These are phyloP conservation scores for Thalassarche chlororhynchos DNA, from an alignment of 2,113 vertebrate genomes.

Conservation along the genomic window DNA sequence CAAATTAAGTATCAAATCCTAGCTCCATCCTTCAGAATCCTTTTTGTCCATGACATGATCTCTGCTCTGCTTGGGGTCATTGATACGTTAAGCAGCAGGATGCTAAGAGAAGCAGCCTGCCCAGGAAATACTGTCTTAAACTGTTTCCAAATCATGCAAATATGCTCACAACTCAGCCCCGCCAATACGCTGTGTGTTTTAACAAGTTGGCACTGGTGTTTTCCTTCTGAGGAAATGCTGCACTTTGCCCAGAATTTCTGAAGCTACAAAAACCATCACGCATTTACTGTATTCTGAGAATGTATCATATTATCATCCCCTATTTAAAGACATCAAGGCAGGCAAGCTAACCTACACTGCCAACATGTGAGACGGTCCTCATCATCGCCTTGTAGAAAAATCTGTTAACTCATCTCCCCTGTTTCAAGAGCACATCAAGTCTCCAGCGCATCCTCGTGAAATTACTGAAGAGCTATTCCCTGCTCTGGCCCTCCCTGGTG, in stretches of 20 bases:
- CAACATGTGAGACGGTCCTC: not conserved
- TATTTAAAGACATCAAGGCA: not conserved
- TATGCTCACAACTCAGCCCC: not conserved
- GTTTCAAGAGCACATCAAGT: not conserved
- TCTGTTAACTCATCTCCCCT: not conserved
- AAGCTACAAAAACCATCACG: not conserved
- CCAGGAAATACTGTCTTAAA: not conserved
- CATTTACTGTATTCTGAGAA: not conserved
- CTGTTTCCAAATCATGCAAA: not conserved
- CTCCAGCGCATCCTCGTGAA: not conserved
- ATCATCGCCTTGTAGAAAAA: not conserved
- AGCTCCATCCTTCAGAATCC: not conserved
- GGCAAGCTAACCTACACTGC: not conserved
- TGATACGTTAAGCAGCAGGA: not conserved
- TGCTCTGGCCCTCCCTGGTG: not conserved
- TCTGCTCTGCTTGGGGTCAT: not conserved
- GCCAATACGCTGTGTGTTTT: not conserved
- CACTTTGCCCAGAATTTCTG: not conserved
- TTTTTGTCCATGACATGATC: not conserved
- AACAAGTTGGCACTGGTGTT: not conserved
- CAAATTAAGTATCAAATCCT: not conserved
- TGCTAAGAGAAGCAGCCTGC: not conserved
- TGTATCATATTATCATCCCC: not conserved
- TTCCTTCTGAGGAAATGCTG: not conserved
- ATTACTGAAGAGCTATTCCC: not conserved